These are phyloP conservation scores for Halichondria panicea DNA, from an alignment of 37 sponge, comb jelly and placozoan species.

Conservation along the genomic window DNA sequence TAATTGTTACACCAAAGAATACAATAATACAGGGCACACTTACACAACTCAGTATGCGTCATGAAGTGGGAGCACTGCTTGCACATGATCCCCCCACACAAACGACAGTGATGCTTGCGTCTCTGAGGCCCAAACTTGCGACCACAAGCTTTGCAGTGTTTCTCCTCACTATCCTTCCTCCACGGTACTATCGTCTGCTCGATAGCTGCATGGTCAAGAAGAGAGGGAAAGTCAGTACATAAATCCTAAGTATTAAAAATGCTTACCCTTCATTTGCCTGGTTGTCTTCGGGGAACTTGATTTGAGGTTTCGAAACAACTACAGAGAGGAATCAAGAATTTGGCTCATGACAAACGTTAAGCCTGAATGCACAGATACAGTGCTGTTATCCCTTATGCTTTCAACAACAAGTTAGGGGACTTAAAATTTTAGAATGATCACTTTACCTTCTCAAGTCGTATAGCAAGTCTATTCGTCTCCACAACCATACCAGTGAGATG, in stretches of 20 bases:
- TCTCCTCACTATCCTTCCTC: conserved; percentile 61
- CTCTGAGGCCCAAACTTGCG: conserved; percentile 31
- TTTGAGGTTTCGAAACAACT: conserved; percentile 48
- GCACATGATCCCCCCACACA: conserved; percentile 89
- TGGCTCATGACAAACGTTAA: no score
- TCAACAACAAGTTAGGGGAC: neutral
- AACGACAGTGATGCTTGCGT: conserved; percentile 79
- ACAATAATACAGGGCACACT: neutral
- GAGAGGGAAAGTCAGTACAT: neutral
- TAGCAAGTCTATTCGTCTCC: conserved; percentile 67
- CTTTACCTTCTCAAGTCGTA: conserved; percentile 72
- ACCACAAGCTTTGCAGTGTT: conserved; percentile 54
- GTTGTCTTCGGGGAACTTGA: conserved; percentile 17
- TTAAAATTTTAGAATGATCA: neutral
- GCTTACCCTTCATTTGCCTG: conserved; percentile 54
- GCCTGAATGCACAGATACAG: no score
- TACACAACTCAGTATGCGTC: conserved; percentile 54
- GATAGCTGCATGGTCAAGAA: conserved; percentile 39
- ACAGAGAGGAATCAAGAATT: conserved; percentile 2
- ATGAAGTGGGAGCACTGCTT: conserved; percentile 78
- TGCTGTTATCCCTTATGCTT: no score
- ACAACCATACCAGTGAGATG: conserved; percentile 21
- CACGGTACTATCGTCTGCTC: conserved; percentile 77
- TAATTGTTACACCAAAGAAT: neutral
- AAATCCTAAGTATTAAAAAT: neutral